These are phyloP conservation scores for Epinephelus malabaricus DNA, from an alignment of 2,797 vertebrate genomes.

Conservation along the genomic window DNA sequence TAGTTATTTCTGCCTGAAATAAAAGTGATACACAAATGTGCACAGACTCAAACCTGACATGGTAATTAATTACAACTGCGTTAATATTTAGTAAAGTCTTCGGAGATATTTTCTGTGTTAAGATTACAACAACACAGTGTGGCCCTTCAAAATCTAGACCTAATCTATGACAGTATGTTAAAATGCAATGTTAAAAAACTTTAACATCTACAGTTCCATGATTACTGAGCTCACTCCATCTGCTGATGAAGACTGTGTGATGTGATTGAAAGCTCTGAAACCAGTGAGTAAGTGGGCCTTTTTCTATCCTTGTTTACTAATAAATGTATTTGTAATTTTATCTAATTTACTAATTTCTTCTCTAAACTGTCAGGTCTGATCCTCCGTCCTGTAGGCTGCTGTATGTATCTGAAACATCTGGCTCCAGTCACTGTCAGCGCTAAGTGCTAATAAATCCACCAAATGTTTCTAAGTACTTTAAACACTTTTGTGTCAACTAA, in stretches of 20 bases:
- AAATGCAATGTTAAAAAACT: too few species aligned
- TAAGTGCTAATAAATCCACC: conserved; percentile 51
- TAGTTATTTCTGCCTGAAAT: neutral
- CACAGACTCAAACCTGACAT: conserved; percentile 6
- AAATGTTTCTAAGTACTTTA: conserved; percentile 52
- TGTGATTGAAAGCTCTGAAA: neutral
- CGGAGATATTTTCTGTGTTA: neutral
- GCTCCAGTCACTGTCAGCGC: conserved; percentile 26
- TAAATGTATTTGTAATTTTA: neutral
- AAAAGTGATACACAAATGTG: conserved; percentile 16
- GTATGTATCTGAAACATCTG: conserved; percentile 40
- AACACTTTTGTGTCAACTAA: conserved; percentile 46
- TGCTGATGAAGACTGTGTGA: neutral
- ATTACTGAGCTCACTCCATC: neutral
- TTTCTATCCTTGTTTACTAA: neutral
- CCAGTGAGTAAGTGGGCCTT: neutral
- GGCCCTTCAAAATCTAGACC: neutral
- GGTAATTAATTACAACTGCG: neutral
- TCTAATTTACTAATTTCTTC: neutral
- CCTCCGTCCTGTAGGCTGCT: conserved; percentile 4
- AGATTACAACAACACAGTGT: neutral
- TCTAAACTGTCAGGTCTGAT: neutral
- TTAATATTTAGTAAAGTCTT: neutral
- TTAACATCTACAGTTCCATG: neutral
- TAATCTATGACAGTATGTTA: neutral